Base-by-base conservation (phyloP, 1,140 invertebrate genomes). In the Papilio polyxenes region DNA sequence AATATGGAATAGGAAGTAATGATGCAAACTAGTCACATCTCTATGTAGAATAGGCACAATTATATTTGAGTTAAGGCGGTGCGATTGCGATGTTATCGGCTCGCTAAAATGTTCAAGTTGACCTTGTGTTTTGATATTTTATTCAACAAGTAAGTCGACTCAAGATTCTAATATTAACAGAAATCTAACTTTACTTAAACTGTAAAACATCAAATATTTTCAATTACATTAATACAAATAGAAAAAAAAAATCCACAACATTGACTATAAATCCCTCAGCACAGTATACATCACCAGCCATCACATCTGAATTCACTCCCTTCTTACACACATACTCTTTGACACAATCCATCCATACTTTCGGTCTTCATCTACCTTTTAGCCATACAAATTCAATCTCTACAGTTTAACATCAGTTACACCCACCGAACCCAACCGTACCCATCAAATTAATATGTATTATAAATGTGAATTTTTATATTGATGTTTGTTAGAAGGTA, bases 121-220 rank as follows among this genome's bases (percentile, higher is more conserved):
- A 72, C 80, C 80, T 81, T 72, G 80, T 74, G 20, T 53, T 81
- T 81, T 74, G 49, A 3, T 53, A 23, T 20, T 62, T 20, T 62
- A 62, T 20, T 13, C 15, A 72, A 72, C 65, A 72, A 72, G 20
- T 20, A 72, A 72, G 20, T 20, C 6, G 23, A n/a, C 59, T 62
- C n/a, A 9, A 6, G 59, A 31, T 65, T 10, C 0, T 31, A 65
- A 65, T 65, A 65, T 17, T 65, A 31, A 65, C 11, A 65, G 3
- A 65, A 31, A 65, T 4, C 2, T 20, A 9, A 11, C 11, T 51
- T 51, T 6, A 9, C 4, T 10, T 51, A 1, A 31, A 31, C 23
- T 51, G 49, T 51, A 51, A 17, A 59, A 59, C 5, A 3, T 59
- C 0, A 31, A 31, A 31, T 59, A n/a, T 59, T 59, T 59, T 20